phyloP scores from a whole-genome alignment of 2,113 vertebrate genomes.

The Camelus bactrianus region DNA sequence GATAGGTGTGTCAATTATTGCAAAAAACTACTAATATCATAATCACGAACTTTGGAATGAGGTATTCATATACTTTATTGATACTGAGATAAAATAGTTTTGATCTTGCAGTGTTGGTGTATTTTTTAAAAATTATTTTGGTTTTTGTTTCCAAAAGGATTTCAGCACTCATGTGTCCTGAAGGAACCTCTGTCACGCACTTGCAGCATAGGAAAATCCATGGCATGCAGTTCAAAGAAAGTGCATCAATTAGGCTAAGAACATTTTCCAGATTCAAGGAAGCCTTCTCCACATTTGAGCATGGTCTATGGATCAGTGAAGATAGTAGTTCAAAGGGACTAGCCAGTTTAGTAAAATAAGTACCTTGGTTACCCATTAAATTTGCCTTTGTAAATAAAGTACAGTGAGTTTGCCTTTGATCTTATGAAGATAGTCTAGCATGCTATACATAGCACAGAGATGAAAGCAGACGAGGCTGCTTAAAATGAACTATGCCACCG shows the following conservation, averaged over 20 bases:
- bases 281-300: conserved; percentile 81
- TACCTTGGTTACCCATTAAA: conserved; percentile 85
- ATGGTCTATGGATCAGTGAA: conserved; percentile 73
- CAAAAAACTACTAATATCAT: neutral
- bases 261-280: conserved; percentile 82
- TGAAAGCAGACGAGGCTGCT: conserved; percentile 76
- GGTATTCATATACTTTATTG: neutral
- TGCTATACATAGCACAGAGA: conserved; percentile 75
- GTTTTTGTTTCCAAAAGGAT: conserved; percentile 36
- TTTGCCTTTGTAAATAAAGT: conserved; percentile 85
- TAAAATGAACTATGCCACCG: conserved; percentile 72
- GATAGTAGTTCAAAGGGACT: conserved; percentile 85
- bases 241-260: conserved; percentile 74
- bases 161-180: conserved; percentile 56
- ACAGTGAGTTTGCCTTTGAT: conserved; percentile 85
- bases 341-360: conserved; percentile 80
- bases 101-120: neutral
- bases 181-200: conserved; percentile 65
- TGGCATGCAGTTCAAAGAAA: conserved; percentile 82
- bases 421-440: conserved; percentile 76
- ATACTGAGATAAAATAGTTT: conserved; percentile 11
- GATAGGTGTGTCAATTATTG: neutral
- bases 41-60: neutral
- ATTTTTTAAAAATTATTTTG: conserved; percentile 67
- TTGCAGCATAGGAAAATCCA: conserved; percentile 76